Evolutionary conservation across 2,888 invertebrate species (phyloP), one percentile per base, ranked within the genome.

Genomic region (Tinea trinotella): DNA sequence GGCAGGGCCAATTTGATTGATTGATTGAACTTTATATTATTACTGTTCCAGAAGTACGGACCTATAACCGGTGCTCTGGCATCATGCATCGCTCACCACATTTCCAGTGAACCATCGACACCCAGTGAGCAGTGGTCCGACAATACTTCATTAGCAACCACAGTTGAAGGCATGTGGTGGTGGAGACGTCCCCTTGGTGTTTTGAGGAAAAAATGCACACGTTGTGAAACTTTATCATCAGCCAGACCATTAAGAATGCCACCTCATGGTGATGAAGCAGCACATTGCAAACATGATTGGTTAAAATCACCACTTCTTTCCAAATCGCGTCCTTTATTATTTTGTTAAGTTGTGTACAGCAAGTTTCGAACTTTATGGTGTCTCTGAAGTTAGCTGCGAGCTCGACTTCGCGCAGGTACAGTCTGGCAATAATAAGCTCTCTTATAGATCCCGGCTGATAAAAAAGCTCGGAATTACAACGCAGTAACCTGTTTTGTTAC

Each of bases 111-210:
- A 2, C 84, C 84, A 12, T 81, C 82, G 2, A 84, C 84, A 9
- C 84, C 84, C n/a, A 79, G 83, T 63, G 83, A 84, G 56, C 79
- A 13, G 7, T 81, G 81, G 81, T 74, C 79, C 1, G 75, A 72
- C 46, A 64, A 67, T 57, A 62, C 66, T 22, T 50, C 50, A 52
- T 71, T 74, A 44, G 72, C 76, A 56, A 61, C 66, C 2, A 63
- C 68, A 2, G 57, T 63, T 9, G 75, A 76, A 54, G 77, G 76
- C 0, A 57, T 68, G 55, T 70, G 72, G 72, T 75, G 74, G 73
- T 75, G 74, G 74, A 64, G 65, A 44, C 60, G 74, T 22, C 74
- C 74, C 4, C 57, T 75, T 6, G 74, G 75, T 10, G 79, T 81
- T 0, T 61, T 76, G 10, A 64, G 81, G 12, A 61, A 64, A 0